These are phyloP conservation scores for Tupiocoris notatus DNA, from an alignment of 2,888 invertebrate species.

Conservation along the genomic window DNA sequence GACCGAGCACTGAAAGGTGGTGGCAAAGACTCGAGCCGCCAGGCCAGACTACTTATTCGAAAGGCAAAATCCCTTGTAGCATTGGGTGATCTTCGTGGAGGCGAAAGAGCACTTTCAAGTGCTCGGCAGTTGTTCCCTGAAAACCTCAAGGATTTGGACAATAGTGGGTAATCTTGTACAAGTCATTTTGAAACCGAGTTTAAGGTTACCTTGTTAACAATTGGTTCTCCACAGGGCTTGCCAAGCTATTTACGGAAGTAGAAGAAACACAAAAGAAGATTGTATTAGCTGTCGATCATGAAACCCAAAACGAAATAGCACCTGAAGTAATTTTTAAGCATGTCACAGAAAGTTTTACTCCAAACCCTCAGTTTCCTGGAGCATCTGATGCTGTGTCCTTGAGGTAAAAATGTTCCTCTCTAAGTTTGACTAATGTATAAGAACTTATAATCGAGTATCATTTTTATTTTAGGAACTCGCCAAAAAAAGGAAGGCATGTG, in stretches of 20 bases:
- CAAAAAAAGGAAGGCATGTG: constrained; percentile 66
- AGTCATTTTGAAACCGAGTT: not conserved
- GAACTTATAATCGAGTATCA: not conserved
- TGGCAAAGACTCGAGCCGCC: constrained; percentile 56
- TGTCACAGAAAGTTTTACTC: constrained; percentile 7
- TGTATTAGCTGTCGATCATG: not conserved
- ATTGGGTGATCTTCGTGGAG: not conserved
- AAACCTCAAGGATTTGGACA: constrained; percentile 1
- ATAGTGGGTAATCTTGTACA: not conserved
- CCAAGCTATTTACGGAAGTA: constrained; percentile 5
- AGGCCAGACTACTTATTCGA: constrained; percentile 66
- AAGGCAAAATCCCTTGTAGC: constrained; percentile 47
- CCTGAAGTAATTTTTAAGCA: constrained; percentile 22
- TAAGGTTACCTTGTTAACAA: not conserved
- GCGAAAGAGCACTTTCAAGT: constrained; percentile 1
- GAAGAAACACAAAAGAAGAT: constrained; percentile 15
- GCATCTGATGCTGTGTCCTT: constrained; percentile 5
- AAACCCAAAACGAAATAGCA: not conserved
- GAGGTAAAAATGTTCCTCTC: not conserved
- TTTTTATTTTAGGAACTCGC: constrained; percentile 53
- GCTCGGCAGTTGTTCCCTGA: constrained; percentile 7
- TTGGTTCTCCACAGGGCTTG: not conserved
- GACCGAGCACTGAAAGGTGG: constrained; percentile 59
- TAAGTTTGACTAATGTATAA: not conserved
- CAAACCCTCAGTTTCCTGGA: constrained; percentile 3